Evolutionary conservation across 2,113 vertebrate genomes (phyloP), one percentile per base, ranked within the genome.

Genomic region (Trochalopteron elliotii): DNA sequence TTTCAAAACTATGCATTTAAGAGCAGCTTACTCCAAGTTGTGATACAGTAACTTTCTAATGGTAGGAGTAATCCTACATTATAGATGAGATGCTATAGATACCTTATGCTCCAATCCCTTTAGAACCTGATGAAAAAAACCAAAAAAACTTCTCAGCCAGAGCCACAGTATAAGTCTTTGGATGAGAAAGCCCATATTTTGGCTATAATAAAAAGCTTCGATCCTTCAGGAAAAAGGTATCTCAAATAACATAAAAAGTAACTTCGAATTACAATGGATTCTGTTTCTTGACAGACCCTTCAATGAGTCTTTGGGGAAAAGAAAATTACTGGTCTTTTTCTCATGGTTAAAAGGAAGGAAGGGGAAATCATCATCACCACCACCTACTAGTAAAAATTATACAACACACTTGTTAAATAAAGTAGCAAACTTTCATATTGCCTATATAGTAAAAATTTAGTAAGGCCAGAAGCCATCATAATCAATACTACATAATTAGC

Each of bases 111-210:
- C 77, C 45, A 39, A 68, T 82, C 64, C 92, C 53, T 97, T 87
- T 19, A 88, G 77, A 97, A 90, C 16, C 30, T 57, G 53, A 83
- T 60, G 45, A 96, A 95, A 92, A 39, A 57, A 83, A 12, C 9
- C 12, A 47, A 70, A 59, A 76, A 75, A 30, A 45, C 21, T 68
- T 91, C 86, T 76, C 85, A 85, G 57, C 15, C 30, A 45, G 27
- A 95, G 65, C 33, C 25, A 67, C 18, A n/a, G 77, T 53, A 30
- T 28, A 82, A 86, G 60, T 27, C 90, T 95, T 95, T 93, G 90
- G 70, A 96, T 95, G 82, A 65, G 42, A 87, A 98, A 97, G 69
- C 45, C 55, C 91, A 53, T 95, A 83, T 94, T 95, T 45, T 67
- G 60, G 53, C 89, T 93, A 52, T 59, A 90, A 81, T 33, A 87